Evolutionary conservation across 2,888 invertebrate species (phyloP).

Genomic region (Sabellastarte sp.): DNA sequence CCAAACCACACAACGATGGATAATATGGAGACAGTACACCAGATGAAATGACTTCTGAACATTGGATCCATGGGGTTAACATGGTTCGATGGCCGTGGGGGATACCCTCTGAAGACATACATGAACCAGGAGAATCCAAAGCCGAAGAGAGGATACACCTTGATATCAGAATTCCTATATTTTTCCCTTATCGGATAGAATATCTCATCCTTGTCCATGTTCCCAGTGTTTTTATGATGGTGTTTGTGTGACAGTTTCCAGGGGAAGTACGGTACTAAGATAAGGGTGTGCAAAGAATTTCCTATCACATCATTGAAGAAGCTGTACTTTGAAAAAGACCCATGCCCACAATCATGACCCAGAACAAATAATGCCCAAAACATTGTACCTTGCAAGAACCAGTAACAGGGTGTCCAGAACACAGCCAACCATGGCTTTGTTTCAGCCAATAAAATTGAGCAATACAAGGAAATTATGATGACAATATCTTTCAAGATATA

Average conservation of each 20-base stretch:
- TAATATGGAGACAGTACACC: conserved; percentile 33
- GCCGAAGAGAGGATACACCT: conserved; percentile 4
- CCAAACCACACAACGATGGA: conserved; percentile 30
- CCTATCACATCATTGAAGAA: conserved; percentile 40
- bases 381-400: conserved; percentile 40
- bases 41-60: conserved; percentile 34
- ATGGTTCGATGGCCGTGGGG: conserved; percentile 35
- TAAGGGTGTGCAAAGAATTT: conserved; percentile 36
- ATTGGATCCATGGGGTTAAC: conserved; percentile 34
- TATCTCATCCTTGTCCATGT: conserved; percentile 36
- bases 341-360: conserved; percentile 48
- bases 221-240: conserved; percentile 47
- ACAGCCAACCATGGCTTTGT: not conserved
- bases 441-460: conserved; percentile 1
- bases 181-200: conserved; percentile 40
- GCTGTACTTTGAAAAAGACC: conserved; percentile 38
- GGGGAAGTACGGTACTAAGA: conserved; percentile 41
- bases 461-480: conserved; percentile 25
- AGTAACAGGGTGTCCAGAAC: conserved; percentile 24
- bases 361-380: conserved; percentile 42
- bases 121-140: conserved; percentile 37
- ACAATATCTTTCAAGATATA: conserved; percentile 35
- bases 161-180: conserved; percentile 11
- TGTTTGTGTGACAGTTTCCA: conserved; percentile 46
- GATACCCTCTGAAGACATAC: conserved; percentile 40